A percentile compares a stretch with the other conserved stretches of the same genome.
These are phyloP conservation scores for Caenorhabditis sulstoni DNA, from an alignment of 2,888 invertebrate genomes.

Conservation along the genomic window DNA sequence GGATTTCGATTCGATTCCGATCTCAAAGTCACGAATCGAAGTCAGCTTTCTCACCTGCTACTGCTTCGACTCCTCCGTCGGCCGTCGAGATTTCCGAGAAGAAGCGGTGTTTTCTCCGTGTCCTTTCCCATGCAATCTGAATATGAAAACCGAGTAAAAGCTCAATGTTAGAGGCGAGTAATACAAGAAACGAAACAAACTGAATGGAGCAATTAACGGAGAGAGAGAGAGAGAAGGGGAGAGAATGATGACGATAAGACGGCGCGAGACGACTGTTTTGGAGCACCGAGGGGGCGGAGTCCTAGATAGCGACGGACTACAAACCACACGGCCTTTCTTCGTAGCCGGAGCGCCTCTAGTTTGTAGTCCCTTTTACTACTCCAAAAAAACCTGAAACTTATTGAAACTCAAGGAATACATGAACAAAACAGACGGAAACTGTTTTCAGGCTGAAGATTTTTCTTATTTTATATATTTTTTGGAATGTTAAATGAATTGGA, in stretches of 20 bases:
- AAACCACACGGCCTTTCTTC: slow-evolving; percentile 1
- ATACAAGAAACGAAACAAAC: not conserved
- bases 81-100: not conserved
- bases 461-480: too few species aligned
- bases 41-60: slow-evolving; percentile 33
- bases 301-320: slow-evolving; percentile 31
- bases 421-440: too few species aligned
- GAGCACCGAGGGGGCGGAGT: slow-evolving; percentile 38
- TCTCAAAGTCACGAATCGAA: too few species aligned
- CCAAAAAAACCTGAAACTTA: not conserved
- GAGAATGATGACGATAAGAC: slow-evolving; percentile 23
- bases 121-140: slow-evolving; percentile 29
- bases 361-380: slow-evolving; percentile 19
- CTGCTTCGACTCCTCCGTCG: slow-evolving; percentile 21
- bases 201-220: slow-evolving; percentile 20
- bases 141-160: not conserved
- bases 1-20: too few species aligned
- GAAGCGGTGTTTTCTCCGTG: slow-evolving; percentile 41
- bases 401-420: too few species aligned
- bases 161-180: not conserved
- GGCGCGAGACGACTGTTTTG: slow-evolving; percentile 46
- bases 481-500: too few species aligned
- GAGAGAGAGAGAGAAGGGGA: slow-evolving; percentile 4
- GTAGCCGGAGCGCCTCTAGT: slow-evolving; percentile 13
- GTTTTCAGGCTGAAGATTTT: too few species aligned